Evolutionary conservation across 1,140 invertebrate species (phyloP), one percentile per base, ranked within the genome.

Genomic region (Pogonus chalceus): DNA sequence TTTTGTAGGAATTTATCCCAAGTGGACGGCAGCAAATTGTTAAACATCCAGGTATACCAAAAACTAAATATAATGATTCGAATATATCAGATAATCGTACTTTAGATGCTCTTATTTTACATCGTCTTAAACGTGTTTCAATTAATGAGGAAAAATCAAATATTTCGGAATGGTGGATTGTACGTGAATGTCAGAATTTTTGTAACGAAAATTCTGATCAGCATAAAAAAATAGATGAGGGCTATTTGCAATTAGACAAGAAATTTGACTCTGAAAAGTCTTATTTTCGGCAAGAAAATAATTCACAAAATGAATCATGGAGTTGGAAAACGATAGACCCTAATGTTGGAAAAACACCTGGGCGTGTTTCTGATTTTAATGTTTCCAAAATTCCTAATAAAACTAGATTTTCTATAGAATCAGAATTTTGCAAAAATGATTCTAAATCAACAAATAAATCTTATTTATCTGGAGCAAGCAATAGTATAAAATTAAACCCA

Each of bases 1-100:
- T 24, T 59, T 61, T 54, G n/a, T 68, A 89, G 87, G 89, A 92
- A 75, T 93, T 88, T 79, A 78, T 88, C 76, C 91, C 91, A 64
- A 87, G 87, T 76, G 91, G 91, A 64, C 80, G 89, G 70, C 82
- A 85, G 67, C 84, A 87, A 69, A 72, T 88, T 65, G 70, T 76
- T 49, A 80, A 80, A 48, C 90, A 93, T 76, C 90, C 90, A 49
- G 85, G 86, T 54, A 68, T 71, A 23, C 53, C 69, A 69, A 65
- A 74, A 73, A 49, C 73, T 67, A 51, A 63, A 58, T 23, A 56
- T 63, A 69, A 56, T 66, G 69, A 18, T 63, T 67, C 57, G 65
- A 71, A 65, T 60, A 64, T 53, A 63, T n/a, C n/a, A n/a, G 69
- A 51, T 31, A 56, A 61, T 55, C 62, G 68, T 52, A 61, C 56